Base-by-base conservation (phyloP, 1,140 invertebrate genomes). In the Calycopis cecrops region DNA sequence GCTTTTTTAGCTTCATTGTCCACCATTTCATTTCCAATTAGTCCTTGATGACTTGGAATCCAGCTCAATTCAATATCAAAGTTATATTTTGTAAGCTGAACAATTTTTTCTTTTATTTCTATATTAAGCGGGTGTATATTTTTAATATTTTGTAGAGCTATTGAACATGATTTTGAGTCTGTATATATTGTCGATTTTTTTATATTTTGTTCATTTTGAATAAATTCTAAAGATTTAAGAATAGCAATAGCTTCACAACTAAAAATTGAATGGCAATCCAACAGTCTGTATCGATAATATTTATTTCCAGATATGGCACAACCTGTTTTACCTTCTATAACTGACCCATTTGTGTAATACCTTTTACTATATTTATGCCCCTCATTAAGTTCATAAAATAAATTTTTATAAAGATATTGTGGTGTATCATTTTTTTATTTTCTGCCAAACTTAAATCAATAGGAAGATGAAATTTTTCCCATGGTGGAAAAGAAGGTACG, bases 51-150 rank as follows among this genome's bases (percentile, higher is more conserved):
- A n/a, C n/a, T n/a, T n/a, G n/a, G n/a, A n/a, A n/a, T 47, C 42
- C 42, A 47, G 3, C 12, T 10, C 4, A 47, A 14, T 47, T 47
- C 17, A 16, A 47, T 14, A 18, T 16, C 16, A 47, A 3, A 47
- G 2, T 47, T 47, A 47, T 16, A 14, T 4, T 47, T 16, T 18
- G 16, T 16, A 18, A 47, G 42, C n/a, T 47, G 3, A 17, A 47
- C 9, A n/a, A 47, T 47, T 47, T n/a, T n/a, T 9, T n/a, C 3
- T 47, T 47, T 47, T 9, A 47, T 47, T 47, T 47, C 42, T 17
- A n/a, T 47, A n/a, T n/a, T n/a, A n/a, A n/a, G n/a, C n/a, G n/a
- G n/a, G n/a, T n/a, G n/a, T n/a, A n/a, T n/a, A n/a, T 47, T 14
- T 47, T 16, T 37, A 37, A 11, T 10, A 37, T 37, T 37, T 11